phyloP scores from a whole-genome alignment of 2,888 invertebrate genomes.

The Abrostola tripartita region DNA sequence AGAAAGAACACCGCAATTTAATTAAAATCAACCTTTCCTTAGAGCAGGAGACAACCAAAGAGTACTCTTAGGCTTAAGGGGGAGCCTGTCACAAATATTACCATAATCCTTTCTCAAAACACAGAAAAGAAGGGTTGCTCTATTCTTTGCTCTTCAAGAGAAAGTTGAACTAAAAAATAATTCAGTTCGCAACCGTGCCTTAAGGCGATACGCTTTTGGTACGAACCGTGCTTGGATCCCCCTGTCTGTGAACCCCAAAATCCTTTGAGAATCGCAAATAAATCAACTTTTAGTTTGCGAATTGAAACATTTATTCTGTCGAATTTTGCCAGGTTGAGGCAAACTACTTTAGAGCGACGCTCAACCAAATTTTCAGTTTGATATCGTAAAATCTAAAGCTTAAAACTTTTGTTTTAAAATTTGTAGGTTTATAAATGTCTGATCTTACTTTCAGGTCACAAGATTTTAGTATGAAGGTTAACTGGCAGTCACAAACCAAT shows the following conservation, averaged over 20 bases:
- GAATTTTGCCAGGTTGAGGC: conserved; percentile 19
- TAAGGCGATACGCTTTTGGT: neutral
- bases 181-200: neutral
- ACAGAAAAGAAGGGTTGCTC: neutral
- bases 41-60: no score
- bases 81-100: neutral
- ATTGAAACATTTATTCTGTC: conserved; percentile 44
- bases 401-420: conserved; percentile 7
- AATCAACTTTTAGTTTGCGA: conserved; percentile 45
- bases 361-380: conserved; percentile 16
- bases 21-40: no score
- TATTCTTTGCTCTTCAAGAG: neutral
- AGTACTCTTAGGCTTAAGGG: no score
- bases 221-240: neutral
- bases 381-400: conserved; percentile 25
- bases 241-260: conserved; percentile 16
- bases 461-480: neutral
- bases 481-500: no score
- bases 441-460: neutral
- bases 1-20: no score
- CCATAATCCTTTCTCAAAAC: neutral
- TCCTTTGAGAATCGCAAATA: conserved; percentile 39
- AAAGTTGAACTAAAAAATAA: conserved; percentile 1
- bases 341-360: conserved; percentile 35
- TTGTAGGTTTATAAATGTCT: conserved; percentile 19